Conservation (phyloP, 2,113 vertebrate species). For the Microtus oregoni region DNA sequence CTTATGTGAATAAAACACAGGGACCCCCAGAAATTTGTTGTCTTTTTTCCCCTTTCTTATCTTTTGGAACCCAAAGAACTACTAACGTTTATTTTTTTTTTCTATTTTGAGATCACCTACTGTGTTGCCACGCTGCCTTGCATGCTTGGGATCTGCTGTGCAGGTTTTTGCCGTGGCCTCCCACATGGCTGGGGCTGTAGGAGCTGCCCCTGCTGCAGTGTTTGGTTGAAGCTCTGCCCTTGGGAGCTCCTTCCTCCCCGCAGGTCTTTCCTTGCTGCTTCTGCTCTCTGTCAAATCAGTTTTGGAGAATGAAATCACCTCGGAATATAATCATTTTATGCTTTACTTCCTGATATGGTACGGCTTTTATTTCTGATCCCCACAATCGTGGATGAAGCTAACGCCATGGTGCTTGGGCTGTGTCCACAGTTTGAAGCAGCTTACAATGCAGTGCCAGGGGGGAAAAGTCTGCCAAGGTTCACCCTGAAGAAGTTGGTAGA, state of each 20-base stretch:
- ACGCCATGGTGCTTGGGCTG: conserved; percentile 8
- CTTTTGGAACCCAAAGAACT: not conserved
- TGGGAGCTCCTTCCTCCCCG: not conserved
- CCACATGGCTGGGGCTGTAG: not conserved
- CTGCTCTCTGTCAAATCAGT: not conserved
- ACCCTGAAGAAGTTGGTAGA: conserved; percentile 92
- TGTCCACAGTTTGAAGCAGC: conserved; percentile 68
- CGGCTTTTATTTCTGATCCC: not conserved
- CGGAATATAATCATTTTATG: not conserved
- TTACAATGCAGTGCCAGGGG: not conserved
- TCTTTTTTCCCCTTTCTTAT: not conserved
- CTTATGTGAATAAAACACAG: not conserved
- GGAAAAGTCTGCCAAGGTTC: conserved; percentile 84
- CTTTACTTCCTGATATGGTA: not conserved
- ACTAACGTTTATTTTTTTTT: not conserved
- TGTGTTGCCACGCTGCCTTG: not conserved
- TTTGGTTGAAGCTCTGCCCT: not conserved
- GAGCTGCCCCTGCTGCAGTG: rapidly evolving
- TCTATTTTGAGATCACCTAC: not conserved
- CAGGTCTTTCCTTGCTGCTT: not conserved
- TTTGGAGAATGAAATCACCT: not conserved
- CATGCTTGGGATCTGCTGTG: not conserved
- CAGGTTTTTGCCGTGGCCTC: not conserved
- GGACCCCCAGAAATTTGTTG: not conserved
- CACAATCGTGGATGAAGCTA: not conserved